Base-by-base conservation (phyloP, 2,888 invertebrate species). In the Philaethria dido region DNA sequence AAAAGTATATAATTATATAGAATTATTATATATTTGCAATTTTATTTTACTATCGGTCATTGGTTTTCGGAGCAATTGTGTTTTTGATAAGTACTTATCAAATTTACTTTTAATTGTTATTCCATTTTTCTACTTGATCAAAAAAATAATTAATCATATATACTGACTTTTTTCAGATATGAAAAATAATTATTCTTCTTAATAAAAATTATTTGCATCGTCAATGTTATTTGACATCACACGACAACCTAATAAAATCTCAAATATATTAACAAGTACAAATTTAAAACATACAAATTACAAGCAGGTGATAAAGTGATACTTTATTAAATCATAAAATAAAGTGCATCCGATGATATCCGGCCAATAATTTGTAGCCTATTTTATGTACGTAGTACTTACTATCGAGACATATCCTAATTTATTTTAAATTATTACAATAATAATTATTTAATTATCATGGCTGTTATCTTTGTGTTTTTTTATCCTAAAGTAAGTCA, bases 81-180 rank as follows among this genome's bases (percentile, higher is more conserved):
- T 36, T 22, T 47, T 45, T 64, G 48, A 64, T 50, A 39, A 44
- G n/a, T 39, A 50, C 29, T 52, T 52, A 52, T 52, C 29, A 11
- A 29, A 16, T 29, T 16, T 52, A 52, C 16, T 29, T 16, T 4
- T 52, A 29, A 16, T 52, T 52, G 16, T n/a, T 25, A 9, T 29
- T 52, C 9, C 0, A 50, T 16, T 29, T 29, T 29, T 2, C 0
- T 13, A 39, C 25, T 16, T 25, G n/a, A 29, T 29, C 11, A 29
- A 16, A 4, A 9, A 29, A 14, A 25, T 25, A 8, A 25, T 48
- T n/a, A 14, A n/a, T 48, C 48, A n/a, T 48, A 8, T n/a, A n/a
- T n/a, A n/a, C n/a, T n/a, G n/a, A n/a, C n/a, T n/a, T n/a, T n/a
- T n/a, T n/a, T n/a, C n/a, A n/a, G n/a, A n/a, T n/a, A n/a, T n/a